Percentiles rank a stretch among this genome's conserved stretches.
These are phyloP conservation scores for Caenorhabditis imperialis DNA, from an alignment of 2,888 invertebrate species.

Conservation along the genomic window DNA sequence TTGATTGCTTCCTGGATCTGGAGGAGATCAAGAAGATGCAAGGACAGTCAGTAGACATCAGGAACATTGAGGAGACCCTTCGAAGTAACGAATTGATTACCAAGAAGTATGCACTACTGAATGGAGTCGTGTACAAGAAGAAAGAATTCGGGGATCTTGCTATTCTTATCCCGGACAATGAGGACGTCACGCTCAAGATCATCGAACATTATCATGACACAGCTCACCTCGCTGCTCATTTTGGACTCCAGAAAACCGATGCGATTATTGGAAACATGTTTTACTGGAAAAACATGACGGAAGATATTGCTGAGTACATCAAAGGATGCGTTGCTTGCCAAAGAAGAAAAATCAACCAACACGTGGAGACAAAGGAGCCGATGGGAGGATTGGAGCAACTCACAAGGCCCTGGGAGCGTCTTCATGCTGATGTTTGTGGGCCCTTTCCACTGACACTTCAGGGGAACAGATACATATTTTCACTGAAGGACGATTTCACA, in stretches of 20 bases:
- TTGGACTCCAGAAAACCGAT: slow-evolving; percentile 34
- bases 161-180: not conserved
- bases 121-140: slow-evolving; percentile 6
- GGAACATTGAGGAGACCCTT: too few species aligned
- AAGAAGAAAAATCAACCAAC: slow-evolving; percentile 19
- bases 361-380: slow-evolving; percentile 29
- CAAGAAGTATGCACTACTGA: not conserved
- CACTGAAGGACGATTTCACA: not conserved
- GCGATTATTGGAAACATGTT: slow-evolving; percentile 13
- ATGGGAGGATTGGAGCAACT: slow-evolving; percentile 9
- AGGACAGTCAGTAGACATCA: too few species aligned
- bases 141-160: not conserved
- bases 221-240: slow-evolving; percentile 32
- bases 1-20: too few species aligned
- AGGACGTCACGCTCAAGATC: not conserved
- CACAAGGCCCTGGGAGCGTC: not conserved
- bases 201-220: slow-evolving; percentile 21
- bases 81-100: too few species aligned
- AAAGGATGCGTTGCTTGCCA: slow-evolving; percentile 22
- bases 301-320: slow-evolving; percentile 8
- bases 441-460: not conserved
- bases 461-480: not conserved
- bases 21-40: too few species aligned
- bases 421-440: slow-evolving; percentile 2
- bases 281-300: slow-evolving; percentile 27